Conservation (phyloP, 2,113 vertebrate genomes). For the Oncorhynchus clarkii region DNA sequence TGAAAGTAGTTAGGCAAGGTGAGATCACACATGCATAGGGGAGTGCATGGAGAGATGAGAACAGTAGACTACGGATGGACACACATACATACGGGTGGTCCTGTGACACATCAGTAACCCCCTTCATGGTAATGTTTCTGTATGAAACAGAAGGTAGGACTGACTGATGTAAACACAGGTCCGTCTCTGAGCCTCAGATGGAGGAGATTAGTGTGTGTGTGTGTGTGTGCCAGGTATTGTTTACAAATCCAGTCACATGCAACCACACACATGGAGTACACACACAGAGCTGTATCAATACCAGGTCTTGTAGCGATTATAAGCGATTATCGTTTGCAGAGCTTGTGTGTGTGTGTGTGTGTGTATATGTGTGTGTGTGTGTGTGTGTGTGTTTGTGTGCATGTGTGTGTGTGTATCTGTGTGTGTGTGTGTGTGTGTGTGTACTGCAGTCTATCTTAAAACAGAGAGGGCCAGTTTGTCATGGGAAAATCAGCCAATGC, state of each 20-base stretch:
- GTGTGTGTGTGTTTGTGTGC: background rate
- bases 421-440: background rate
- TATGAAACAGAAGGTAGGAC: too few relatives aligned
- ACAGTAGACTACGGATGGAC: background rate
- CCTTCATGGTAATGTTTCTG: too few relatives aligned
- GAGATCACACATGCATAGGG: too few relatives aligned
- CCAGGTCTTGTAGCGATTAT: conserved; percentile 56
- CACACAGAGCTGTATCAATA: background rate
- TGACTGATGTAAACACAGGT: background rate
- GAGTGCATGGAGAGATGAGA: too few relatives aligned
- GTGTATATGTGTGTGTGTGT: background rate
- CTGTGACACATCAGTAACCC: too few relatives aligned
- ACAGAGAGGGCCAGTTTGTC: conserved; percentile 2
- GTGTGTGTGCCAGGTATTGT: background rate
- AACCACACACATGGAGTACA: background rate
- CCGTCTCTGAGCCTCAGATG: background rate
- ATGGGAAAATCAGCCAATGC: conserved; percentile 10
- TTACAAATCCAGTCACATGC: background rate
- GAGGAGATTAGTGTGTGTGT: background rate
- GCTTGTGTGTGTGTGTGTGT: background rate
- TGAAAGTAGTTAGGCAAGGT: background rate
- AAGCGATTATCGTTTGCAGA: conserved; percentile 49
- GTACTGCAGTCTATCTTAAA: background rate
- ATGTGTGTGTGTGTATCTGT: too few relatives aligned
- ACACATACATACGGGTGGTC: background rate